A percentile compares a stretch with the other conserved stretches of the same genome.
These are phyloP conservation scores for Eulemur mongoz DNA, from an alignment of 2,797 vertebrate genomes.

Conservation along the genomic window DNA sequence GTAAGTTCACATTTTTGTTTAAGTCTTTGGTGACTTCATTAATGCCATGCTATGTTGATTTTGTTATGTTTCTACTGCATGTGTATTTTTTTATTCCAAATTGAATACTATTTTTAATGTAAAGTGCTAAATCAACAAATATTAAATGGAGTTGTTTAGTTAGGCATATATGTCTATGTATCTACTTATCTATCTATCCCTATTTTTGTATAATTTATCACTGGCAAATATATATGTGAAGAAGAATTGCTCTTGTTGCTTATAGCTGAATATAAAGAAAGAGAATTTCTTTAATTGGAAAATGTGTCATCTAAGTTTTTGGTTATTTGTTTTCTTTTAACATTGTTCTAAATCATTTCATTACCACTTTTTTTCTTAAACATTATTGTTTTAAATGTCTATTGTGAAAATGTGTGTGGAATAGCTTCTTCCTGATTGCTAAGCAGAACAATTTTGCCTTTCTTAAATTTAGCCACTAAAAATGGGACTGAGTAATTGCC, in stretches of 20 bases:
- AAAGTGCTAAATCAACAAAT: not conserved
- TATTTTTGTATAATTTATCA: not conserved
- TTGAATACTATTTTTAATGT: not conserved
- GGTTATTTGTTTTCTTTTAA: not conserved
- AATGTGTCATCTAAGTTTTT: not conserved
- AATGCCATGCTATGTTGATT: not conserved
- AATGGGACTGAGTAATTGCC: constrained; percentile 14
- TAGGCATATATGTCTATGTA: not conserved
- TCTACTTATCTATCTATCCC: not conserved
- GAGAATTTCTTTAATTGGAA: not conserved
- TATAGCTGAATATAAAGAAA: not conserved
- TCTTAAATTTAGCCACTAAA: constrained; percentile 19
- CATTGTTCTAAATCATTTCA: not conserved
- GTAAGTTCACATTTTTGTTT: not conserved
- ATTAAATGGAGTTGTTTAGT: not conserved
- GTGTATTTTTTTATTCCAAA: not conserved
- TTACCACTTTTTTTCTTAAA: not conserved
- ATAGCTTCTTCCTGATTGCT: not conserved
- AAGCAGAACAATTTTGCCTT: constrained; percentile 10
- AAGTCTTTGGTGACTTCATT: not conserved
- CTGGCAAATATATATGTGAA: not conserved
- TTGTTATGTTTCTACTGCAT: not conserved
- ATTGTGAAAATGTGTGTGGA: not conserved
- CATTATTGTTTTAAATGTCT: constrained; percentile 34
- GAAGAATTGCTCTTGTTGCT: not conserved